These are phyloP conservation scores for Diadophis punctatus DNA, from an alignment of 2,113 vertebrate species.

Conservation along the genomic window DNA sequence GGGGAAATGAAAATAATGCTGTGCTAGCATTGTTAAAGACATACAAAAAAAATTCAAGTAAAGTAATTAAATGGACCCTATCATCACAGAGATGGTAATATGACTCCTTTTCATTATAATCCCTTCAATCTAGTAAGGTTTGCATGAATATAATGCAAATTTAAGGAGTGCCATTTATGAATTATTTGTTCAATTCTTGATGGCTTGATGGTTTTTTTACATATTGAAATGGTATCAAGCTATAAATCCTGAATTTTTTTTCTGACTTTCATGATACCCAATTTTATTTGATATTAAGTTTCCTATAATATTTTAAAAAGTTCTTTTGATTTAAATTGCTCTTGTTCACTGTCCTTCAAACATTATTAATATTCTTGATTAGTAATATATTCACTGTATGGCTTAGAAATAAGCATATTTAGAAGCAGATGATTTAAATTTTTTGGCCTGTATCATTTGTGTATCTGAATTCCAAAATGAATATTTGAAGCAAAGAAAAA, in stretches of 20 bases:
- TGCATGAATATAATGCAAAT: not conserved
- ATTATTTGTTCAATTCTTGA: not conserved
- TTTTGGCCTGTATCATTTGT: no score
- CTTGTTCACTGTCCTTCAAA: not conserved
- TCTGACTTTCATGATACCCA: not conserved
- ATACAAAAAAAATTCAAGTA: not conserved
- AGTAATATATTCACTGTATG: not conserved
- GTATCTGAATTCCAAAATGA: not conserved
- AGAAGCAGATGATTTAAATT: no score
- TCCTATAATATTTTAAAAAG: not conserved
- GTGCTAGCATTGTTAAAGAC: not conserved
- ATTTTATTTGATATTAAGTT: not conserved
- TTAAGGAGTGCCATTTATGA: not conserved
- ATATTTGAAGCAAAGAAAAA: not conserved
- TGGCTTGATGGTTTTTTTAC: not conserved
- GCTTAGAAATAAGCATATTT: not conserved
- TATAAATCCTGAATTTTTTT: not conserved
- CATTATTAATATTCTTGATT: not conserved
- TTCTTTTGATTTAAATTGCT: not conserved
- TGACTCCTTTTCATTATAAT: not conserved
- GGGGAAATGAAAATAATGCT: not conserved
- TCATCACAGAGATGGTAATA: not conserved
- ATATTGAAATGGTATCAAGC: not conserved
- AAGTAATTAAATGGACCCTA: not conserved
- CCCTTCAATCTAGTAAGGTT: no score